These are phyloP conservation scores for Cherax destructor DNA, from an alignment of 1,140 invertebrate genomes.

Conservation along the genomic window DNA sequence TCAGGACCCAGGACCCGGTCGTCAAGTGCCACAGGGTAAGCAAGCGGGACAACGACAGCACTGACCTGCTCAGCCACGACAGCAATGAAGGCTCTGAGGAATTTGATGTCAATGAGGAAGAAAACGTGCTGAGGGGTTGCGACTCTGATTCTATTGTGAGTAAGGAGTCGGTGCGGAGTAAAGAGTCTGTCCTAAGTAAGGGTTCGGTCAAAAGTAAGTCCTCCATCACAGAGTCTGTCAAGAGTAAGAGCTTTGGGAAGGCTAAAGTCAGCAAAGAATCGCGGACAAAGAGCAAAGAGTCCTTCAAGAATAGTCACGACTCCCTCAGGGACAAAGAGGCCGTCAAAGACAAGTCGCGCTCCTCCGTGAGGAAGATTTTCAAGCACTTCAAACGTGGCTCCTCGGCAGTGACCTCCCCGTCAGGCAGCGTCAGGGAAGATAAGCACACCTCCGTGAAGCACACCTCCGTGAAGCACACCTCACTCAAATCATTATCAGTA, in stretches of 20 bases:
- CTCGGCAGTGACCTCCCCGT: slow-evolving; percentile 18
- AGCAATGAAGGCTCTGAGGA: slow-evolving; percentile 39
- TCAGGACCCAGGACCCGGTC: background rate
- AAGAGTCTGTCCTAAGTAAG: slow-evolving; percentile 30
- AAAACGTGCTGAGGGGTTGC: slow-evolving; percentile 20
- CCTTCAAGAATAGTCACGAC: slow-evolving; percentile 29
- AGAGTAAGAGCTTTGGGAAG: slow-evolving; percentile 38
- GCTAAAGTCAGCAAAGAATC: slow-evolving; percentile 3
- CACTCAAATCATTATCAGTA: background rate
- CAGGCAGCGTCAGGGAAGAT: background rate
- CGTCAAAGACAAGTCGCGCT: slow-evolving; percentile 33
- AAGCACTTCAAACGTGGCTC: slow-evolving; percentile 41
- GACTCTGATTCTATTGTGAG: slow-evolving; percentile 26
- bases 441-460: background rate
- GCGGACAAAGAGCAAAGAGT: slow-evolving; percentile 35
- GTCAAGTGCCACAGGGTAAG: background rate
- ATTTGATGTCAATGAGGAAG: slow-evolving; percentile 43
- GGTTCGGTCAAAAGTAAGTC: slow-evolving; percentile 34
- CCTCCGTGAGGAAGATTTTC: slow-evolving; percentile 52
- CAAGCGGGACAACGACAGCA: background rate
- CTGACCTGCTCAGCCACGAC: background rate
- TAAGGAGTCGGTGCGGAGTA: slow-evolving; percentile 51
- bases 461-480: background rate
- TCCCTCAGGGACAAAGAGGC: slow-evolving; percentile 29
- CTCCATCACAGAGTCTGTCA: slow-evolving; percentile 33